These are phyloP conservation scores for Hyles lineata DNA, from an alignment of 2,888 invertebrate species.

Conservation along the genomic window DNA sequence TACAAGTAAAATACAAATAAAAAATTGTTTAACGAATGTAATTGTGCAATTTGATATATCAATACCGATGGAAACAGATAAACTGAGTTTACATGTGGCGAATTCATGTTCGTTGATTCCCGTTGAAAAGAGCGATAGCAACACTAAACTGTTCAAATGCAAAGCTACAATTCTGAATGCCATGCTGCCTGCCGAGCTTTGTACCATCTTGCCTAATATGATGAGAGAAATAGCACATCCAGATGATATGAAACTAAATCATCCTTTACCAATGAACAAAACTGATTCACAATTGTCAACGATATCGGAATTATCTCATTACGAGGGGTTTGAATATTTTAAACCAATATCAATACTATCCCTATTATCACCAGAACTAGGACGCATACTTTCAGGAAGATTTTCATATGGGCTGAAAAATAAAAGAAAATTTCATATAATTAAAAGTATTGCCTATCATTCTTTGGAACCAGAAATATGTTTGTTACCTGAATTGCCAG, in stretches of 20 bases:
- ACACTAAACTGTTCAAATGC: constrained; percentile 66
- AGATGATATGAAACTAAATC: constrained; percentile 36
- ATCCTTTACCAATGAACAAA: constrained; percentile 41
- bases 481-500: not conserved
- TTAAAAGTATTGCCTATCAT: not conserved
- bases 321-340: constrained; percentile 36
- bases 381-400: not conserved
- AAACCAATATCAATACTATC: constrained; percentile 31
- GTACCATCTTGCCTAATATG: constrained; percentile 69
- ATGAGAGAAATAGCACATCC: constrained; percentile 54
- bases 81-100: constrained; percentile 39
- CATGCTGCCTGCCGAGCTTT: constrained; percentile 72
- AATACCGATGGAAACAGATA: constrained; percentile 46
- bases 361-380: not conserved
- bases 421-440: not conserved
- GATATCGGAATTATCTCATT: constrained; percentile 48
- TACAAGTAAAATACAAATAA: constrained; percentile 63
- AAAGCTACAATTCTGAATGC: constrained; percentile 67
- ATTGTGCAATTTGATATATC: constrained; percentile 70
- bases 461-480: not conserved
- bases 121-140: constrained; percentile 49
- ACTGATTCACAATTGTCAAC: constrained; percentile 49
- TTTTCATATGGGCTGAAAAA: not conserved
- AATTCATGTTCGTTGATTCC: constrained; percentile 54
- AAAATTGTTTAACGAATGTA: constrained; percentile 67